A percentile compares a stretch with the other conserved stretches of the same genome.
Evolutionary conservation across 2,797 vertebrate genomes (phyloP).

Genomic region (Erethizon dorsatum): DNA sequence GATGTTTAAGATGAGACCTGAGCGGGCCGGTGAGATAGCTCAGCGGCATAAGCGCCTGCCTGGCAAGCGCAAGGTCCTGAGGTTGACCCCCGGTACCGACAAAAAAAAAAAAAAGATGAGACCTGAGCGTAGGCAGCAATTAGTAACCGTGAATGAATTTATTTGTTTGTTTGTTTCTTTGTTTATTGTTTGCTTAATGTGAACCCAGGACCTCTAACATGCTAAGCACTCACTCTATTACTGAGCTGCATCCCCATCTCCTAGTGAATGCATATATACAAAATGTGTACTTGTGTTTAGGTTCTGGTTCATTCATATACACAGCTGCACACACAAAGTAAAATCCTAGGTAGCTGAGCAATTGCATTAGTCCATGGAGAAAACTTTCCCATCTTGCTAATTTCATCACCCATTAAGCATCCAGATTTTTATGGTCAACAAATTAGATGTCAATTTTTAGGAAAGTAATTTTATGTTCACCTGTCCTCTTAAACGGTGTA

Average conservation of each 20-base stretch:
- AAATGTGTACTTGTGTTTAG: fast-evolving
- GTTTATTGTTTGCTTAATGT: neutral
- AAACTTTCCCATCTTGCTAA: neutral
- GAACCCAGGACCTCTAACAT: neutral
- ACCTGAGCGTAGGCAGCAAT: neutral
- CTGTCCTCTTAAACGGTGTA: neutral
- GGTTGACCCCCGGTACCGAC: too few species aligned
- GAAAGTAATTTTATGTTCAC: slow-evolving; percentile 40
- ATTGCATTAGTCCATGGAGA: neutral
- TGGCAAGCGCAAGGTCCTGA: too few species aligned
- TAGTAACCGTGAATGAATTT: neutral
- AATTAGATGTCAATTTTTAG: slow-evolving; percentile 34
- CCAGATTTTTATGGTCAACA: slow-evolving; percentile 45
- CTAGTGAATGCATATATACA: neutral
- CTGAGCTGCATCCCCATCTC: neutral
- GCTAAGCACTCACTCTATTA: too few species aligned
- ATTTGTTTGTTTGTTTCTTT: neutral
- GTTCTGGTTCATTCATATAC: neutral
- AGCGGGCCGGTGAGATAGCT: too few species aligned
- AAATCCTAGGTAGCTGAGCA: neutral
- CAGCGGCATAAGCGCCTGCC: too few species aligned
- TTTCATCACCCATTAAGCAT: slow-evolving; percentile 43
- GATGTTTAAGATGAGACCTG: neutral
- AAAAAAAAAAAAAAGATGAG: neutral
- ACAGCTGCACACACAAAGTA: neutral